Evolutionary conservation across 2,797 vertebrate genomes (phyloP).

Genomic region (Decapterus maruadsi): DNA sequence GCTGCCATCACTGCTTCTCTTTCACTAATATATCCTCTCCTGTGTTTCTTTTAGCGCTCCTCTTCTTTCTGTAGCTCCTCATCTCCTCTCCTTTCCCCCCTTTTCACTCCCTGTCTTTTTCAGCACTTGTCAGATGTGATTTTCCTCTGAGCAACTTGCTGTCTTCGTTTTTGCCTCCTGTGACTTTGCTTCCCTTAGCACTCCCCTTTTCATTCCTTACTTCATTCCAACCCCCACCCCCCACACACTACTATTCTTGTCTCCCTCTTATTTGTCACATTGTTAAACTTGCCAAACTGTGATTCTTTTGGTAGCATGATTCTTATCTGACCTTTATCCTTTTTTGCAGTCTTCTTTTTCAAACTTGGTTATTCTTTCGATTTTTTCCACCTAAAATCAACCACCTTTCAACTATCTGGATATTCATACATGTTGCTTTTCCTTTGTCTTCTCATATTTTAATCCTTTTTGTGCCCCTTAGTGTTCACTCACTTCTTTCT

Average conservation of each 20-base stretch:
- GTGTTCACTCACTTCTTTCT: not conserved
- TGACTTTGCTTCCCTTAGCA: conserved; percentile 8
- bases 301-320: conserved; percentile 3
- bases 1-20: conserved; percentile 26
- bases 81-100: not conserved
- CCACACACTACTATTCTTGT: conserved; percentile 21
- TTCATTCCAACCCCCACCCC: conserved; percentile 5
- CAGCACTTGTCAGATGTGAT: conserved; percentile 51
- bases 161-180: conserved; percentile 13
- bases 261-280: conserved; percentile 28
- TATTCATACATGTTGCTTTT: not conserved
- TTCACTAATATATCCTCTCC: conserved; percentile 15
- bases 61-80: not conserved
- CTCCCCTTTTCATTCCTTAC: conserved; percentile 11
- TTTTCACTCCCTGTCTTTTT: conserved; percentile 13
- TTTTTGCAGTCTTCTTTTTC: conserved; percentile 2
- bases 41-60: conserved; percentile 5
- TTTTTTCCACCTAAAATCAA: conserved; percentile 17
- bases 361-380: not conserved
- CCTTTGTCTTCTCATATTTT: conserved; percentile 4
- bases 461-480: conserved; percentile 8
- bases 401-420: conserved; percentile 17
- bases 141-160: conserved; percentile 33
- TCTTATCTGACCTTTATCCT: not conserved
- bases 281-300: conserved; percentile 40